Percentiles rank a stretch among this genome's conserved stretches.
These are phyloP conservation scores for Betta splendens DNA, from an alignment of 2,797 vertebrate genomes.

Conservation along the genomic window DNA sequence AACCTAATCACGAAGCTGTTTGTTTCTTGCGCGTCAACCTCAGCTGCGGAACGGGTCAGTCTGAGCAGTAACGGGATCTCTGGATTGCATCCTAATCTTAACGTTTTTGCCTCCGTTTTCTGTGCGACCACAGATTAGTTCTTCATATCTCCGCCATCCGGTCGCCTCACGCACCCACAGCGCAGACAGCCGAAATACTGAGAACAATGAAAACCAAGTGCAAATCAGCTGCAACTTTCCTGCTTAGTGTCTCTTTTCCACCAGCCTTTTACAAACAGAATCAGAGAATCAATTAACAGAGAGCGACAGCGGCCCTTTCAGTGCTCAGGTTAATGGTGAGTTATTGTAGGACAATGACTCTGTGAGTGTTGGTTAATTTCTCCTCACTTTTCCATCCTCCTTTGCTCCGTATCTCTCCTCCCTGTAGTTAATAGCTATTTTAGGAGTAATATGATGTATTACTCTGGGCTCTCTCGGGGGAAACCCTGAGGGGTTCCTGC, in stretches of 20 bases:
- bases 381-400: conserved; percentile 31
- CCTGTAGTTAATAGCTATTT: conserved; percentile 78
- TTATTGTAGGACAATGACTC: conserved; percentile 78
- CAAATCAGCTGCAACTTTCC: conserved; percentile 49
- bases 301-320: conserved; percentile 66
- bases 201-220: conserved; percentile 16
- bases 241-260: conserved; percentile 26
- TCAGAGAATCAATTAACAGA: conserved; percentile 74
- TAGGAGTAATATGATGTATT: conserved; percentile 82
- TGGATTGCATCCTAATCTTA: conserved; percentile 72
- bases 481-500: conserved; percentile 57
- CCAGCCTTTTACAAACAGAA: conserved; percentile 51
- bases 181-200: conserved; percentile 27
- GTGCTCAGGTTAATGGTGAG: conserved; percentile 76
- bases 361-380: conserved; percentile 67
- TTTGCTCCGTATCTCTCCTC: conserved; percentile 43
- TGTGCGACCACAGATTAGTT: conserved; percentile 67
- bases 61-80: conserved; percentile 30
- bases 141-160: conserved; percentile 60
- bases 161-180: conserved; percentile 32
- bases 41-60: conserved; percentile 16
- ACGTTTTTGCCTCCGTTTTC: conserved; percentile 60
- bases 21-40: conserved; percentile 50
- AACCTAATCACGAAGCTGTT: conserved; percentile 63
- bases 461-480: conserved; percentile 70